These are phyloP conservation scores for Cosmia trapezina DNA, from an alignment of 2,888 invertebrate species.

Conservation along the genomic window DNA sequence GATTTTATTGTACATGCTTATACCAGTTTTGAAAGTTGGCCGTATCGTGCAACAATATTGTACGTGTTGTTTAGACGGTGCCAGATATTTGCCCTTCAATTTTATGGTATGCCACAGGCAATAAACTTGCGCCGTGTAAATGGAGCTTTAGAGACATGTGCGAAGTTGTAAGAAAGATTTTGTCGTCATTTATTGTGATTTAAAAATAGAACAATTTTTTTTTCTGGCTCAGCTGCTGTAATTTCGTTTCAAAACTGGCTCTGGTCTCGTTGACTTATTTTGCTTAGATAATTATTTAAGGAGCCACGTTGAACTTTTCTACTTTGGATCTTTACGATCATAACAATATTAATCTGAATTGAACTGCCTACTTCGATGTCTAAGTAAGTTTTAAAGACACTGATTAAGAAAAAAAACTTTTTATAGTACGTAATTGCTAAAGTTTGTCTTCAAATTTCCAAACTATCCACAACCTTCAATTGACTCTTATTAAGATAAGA, in stretches of 20 bases:
- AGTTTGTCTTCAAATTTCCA: conserved; percentile 23
- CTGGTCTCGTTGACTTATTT: neutral
- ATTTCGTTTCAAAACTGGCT: neutral
- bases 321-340: no score
- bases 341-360: no score
- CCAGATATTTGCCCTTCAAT: no score
- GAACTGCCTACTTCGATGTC: neutral
- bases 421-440: conserved; percentile 1
- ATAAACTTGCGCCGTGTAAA: no score
- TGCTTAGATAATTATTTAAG: neutral
- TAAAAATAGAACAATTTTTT: neutral
- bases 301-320: no score
- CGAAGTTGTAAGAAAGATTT: neutral
- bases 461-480: conserved; percentile 20
- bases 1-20: no score
- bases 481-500: conserved; percentile 40
- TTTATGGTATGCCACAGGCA: no score
- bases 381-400: neutral
- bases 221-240: neutral
- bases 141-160: no score
- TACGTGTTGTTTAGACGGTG: no score
- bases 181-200: neutral
- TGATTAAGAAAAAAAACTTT: neutral
- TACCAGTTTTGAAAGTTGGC: no score
- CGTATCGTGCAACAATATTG: no score